phyloP scores from a whole-genome alignment of 2,113 vertebrate genomes.

The Colius striatus region DNA sequence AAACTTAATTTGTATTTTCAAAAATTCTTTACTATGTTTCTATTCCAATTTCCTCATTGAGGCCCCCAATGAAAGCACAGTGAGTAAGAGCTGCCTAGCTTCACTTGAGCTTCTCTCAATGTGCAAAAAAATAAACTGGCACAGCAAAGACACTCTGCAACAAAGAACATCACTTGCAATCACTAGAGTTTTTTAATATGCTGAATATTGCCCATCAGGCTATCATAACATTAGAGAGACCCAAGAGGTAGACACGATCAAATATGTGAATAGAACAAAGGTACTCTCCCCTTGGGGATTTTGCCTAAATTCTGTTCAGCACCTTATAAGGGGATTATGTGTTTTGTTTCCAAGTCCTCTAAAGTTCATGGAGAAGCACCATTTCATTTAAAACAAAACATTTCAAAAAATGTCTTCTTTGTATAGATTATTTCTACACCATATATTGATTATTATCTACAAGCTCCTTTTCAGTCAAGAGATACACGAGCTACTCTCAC shows the following conservation, averaged over 20 bases:
- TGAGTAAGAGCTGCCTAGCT: neutral
- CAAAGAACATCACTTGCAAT: neutral
- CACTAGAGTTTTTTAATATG: neutral
- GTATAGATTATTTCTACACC: neutral
- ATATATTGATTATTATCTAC: neutral
- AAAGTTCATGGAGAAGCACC: neutral
- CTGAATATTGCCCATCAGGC: neutral
- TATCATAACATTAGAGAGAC: neutral
- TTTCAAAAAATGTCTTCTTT: neutral
- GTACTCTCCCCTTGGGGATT: neutral
- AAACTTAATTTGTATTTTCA: neutral
- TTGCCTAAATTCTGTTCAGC: neutral
- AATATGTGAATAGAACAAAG: neutral
- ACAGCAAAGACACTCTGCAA: neutral
- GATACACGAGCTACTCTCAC: neutral
- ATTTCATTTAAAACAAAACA: neutral
- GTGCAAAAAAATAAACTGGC: neutral
- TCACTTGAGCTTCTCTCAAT: neutral
- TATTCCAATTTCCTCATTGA: neutral
- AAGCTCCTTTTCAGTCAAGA: neutral
- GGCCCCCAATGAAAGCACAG: neutral
- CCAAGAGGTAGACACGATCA: neutral
- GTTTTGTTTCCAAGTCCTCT: neutral
- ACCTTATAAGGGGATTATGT: neutral
- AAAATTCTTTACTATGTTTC: neutral